A percentile compares a stretch with the other conserved stretches of the same genome.
Evolutionary conservation across 2,797 vertebrate species (phyloP).

Genomic region (Australoheros facetus): DNA sequence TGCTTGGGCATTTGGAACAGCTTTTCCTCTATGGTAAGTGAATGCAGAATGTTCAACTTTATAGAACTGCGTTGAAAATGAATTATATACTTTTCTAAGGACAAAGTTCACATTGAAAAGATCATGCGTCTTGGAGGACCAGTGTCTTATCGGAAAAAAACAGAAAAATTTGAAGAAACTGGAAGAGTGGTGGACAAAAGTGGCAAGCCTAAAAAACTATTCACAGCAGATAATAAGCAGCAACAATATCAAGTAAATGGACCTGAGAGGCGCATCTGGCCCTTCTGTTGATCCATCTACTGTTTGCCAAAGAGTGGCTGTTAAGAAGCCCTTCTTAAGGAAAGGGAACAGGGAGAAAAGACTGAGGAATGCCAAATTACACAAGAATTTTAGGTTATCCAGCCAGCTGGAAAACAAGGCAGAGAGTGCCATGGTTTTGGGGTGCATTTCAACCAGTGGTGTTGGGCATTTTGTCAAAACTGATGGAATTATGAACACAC

Average conservation of each 20-base stretch:
- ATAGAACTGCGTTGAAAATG: slow-evolving; percentile 50
- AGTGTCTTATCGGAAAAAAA: background rate
- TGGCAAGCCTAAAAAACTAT: background rate
- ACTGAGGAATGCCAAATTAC: too few relatives aligned
- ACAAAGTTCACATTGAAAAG: slow-evolving; percentile 25
- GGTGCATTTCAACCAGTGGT: too few relatives aligned
- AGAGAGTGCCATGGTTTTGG: too few relatives aligned
- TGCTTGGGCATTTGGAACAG: slow-evolving; percentile 22
- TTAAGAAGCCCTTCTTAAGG: too few relatives aligned
- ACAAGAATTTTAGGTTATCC: too few relatives aligned
- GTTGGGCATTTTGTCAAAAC: too few relatives aligned
- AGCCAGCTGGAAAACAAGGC: too few relatives aligned
- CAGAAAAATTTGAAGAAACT: background rate
- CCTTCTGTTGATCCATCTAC: too few relatives aligned
- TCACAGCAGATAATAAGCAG: background rate
- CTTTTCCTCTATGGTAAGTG: slow-evolving; percentile 55
- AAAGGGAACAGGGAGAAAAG: too few relatives aligned
- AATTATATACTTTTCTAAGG: slow-evolving; percentile 49
- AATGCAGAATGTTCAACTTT: slow-evolving; percentile 42
- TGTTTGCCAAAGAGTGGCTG: too few relatives aligned
- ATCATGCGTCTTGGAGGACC: background rate
- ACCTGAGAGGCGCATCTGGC: background rate
- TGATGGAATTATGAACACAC: too few relatives aligned
- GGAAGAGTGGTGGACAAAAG: background rate
- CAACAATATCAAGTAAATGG: background rate